Evolutionary conservation across 2,113 vertebrate genomes (phyloP).

Genomic region (Sphyrna mokarran): DNA sequence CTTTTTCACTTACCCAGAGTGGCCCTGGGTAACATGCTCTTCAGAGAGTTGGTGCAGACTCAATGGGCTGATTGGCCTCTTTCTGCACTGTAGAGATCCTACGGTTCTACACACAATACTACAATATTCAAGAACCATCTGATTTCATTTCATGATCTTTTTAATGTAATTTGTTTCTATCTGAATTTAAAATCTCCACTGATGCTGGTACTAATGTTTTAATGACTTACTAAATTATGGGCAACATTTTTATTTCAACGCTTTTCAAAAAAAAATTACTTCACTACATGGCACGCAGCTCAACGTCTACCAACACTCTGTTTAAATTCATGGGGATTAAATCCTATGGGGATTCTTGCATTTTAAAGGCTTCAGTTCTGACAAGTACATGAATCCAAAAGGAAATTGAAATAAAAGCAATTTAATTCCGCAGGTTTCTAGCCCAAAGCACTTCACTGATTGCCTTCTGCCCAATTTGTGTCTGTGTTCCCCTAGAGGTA

Average conservation of each 20-base stretch:
- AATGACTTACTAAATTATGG: neutral
- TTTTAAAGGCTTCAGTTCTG: neutral
- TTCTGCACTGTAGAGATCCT: too few species aligned
- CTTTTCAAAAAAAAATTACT: neutral
- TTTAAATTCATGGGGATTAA: neutral
- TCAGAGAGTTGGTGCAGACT: too few species aligned
- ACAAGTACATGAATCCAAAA: neutral
- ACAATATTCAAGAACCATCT: neutral
- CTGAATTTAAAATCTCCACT: neutral
- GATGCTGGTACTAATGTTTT: neutral
- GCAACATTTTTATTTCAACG: neutral
- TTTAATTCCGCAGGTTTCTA: neutral
- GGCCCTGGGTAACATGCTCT: too few species aligned
- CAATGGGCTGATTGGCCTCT: too few species aligned
- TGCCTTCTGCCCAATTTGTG: neutral
- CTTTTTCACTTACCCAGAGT: too few species aligned
- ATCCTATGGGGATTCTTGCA: neutral
- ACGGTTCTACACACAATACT: too few species aligned
- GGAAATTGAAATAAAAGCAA: neutral
- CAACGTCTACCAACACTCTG: neutral
- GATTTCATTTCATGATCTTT: neutral
- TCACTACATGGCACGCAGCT: neutral
- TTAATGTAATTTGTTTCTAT: neutral
- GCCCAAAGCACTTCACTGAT: neutral
- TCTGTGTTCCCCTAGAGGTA: neutral